Base-by-base conservation (phyloP, 1,140 invertebrate species). In the Hormaphis cornu region DNA sequence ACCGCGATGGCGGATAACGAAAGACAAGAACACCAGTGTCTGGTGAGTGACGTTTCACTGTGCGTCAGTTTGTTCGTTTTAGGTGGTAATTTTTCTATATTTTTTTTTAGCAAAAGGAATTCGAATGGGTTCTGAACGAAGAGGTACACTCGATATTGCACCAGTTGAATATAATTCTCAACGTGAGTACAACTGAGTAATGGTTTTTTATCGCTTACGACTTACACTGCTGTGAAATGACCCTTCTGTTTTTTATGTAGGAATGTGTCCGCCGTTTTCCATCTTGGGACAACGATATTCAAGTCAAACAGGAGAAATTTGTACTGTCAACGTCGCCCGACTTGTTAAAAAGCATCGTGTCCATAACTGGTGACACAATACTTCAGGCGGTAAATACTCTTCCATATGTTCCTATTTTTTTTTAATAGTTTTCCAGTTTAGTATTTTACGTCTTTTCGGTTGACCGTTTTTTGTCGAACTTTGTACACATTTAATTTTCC, bases 311-410 rank as follows among this genome's bases (percentile, higher is more conserved):
- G 75, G 91, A 95, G 76, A 93, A 93, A 81, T 94, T 91, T 77
- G 85, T 92, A 70, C 82, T 95, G 73, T 86, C 87, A 69, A 88
- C 89, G 56, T 84, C 89, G 35, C 86, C 89, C 69, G 91, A 95
- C 77, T 88, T 92, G 77, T 80, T 95, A n/a, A 95, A 94, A 82
- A 93, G 91, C 79, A 84, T 92, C 69, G 87, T 93, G 18, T 93
- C 90, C 22, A 79, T 96, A 35, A 89, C 88, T 48, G 93, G 92
- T 50, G 92, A 95, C 77, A 90, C 90, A 76, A 95, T 96, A 73
- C 90, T 89, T 71, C 87, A 91, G 82, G 91, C 92, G 69, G 91
- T 93, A 84, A 84, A 82, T 77, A 71, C 9, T 42, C 16, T 42
- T 59, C 24, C 2, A 22, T n/a, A n/a, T n/a, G n/a, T n/a, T n/a